A percentile compares a stretch with the other conserved stretches of the same genome.
These are phyloP conservation scores for Pao palembangensis DNA, from an alignment of 2,113 vertebrate genomes.

Conservation along the genomic window DNA sequence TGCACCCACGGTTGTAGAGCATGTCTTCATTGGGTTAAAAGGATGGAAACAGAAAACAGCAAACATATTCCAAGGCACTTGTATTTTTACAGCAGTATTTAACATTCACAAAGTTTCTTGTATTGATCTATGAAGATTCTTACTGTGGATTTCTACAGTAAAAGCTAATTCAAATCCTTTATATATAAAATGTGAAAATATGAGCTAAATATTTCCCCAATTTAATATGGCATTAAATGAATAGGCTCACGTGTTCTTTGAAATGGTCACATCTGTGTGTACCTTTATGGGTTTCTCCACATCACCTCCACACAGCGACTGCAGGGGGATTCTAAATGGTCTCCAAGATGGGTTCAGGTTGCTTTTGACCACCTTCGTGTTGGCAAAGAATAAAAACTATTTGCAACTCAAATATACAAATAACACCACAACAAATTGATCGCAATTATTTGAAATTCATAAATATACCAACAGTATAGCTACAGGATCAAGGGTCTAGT, in stretches of 20 bases:
- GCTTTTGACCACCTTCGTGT: constrained; percentile 88
- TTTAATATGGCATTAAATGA: too few species aligned
- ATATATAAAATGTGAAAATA: too few species aligned
- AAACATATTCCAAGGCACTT: constrained; percentile 21
- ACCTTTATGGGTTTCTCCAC: constrained; percentile 92
- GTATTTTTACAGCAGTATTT: constrained; percentile 2
- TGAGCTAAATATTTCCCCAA: too few species aligned
- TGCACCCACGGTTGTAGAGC: constrained; percentile 36
- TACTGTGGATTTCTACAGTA: too few species aligned
- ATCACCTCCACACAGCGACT: constrained; percentile 88
- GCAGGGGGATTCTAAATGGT: constrained; percentile 88
- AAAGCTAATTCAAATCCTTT: too few species aligned
- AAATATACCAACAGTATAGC: too few species aligned
- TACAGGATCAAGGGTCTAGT: too few species aligned
- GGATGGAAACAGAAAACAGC: constrained; percentile 28
- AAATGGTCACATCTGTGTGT: neutral
- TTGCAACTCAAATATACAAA: too few species aligned
- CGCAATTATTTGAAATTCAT: too few species aligned
- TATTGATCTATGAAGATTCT: neutral
- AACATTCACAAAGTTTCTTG: neutral
- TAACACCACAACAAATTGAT: too few species aligned
- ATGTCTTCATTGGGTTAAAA: constrained; percentile 49
- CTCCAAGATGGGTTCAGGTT: constrained; percentile 92
- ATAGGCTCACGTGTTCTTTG: too few species aligned
- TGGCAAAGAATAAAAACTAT: neutral